phyloP scores from a whole-genome alignment of 2,113 vertebrate genomes.

The Chitala chitala region DNA sequence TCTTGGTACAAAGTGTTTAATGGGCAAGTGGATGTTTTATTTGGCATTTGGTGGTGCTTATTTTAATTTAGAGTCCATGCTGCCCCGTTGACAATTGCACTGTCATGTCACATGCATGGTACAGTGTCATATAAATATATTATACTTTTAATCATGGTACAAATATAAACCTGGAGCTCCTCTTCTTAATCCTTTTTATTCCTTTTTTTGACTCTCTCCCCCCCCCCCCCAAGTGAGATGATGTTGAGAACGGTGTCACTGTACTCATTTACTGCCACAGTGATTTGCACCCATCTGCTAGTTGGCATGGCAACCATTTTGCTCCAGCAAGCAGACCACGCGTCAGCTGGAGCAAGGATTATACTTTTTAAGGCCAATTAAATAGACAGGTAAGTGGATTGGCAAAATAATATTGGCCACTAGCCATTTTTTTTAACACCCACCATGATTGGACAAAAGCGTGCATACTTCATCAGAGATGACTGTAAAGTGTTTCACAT shows the following conservation, averaged over 20 bases:
- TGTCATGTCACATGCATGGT: too few relatives aligned
- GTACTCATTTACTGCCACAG: constrained; percentile 3
- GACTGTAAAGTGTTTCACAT: too few relatives aligned
- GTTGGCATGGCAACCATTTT: constrained; percentile 17
- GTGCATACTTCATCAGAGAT: too few relatives aligned
- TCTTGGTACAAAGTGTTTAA: too few relatives aligned
- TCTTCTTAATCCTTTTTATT: background rate
- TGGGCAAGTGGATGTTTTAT: background rate
- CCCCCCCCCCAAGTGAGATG: too few relatives aligned
- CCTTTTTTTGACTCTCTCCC: too few relatives aligned
- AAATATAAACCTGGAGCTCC: too few relatives aligned
- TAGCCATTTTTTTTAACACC: background rate
- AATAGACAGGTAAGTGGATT: background rate
- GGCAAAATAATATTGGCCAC: background rate
- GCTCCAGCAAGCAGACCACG: background rate
- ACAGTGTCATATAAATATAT: too few relatives aligned
- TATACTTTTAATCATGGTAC: too few relatives aligned
- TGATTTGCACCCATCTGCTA: background rate
- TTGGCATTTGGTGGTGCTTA: too few relatives aligned
- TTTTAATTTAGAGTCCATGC: too few relatives aligned
- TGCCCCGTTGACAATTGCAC: too few relatives aligned
- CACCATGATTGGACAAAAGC: background rate
- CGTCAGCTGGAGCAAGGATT: background rate
- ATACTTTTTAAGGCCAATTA: background rate
- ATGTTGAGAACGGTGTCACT: background rate